Conservation (phyloP, 2,888 invertebrate genomes). For the Drosophila kambysellisi region DNA sequence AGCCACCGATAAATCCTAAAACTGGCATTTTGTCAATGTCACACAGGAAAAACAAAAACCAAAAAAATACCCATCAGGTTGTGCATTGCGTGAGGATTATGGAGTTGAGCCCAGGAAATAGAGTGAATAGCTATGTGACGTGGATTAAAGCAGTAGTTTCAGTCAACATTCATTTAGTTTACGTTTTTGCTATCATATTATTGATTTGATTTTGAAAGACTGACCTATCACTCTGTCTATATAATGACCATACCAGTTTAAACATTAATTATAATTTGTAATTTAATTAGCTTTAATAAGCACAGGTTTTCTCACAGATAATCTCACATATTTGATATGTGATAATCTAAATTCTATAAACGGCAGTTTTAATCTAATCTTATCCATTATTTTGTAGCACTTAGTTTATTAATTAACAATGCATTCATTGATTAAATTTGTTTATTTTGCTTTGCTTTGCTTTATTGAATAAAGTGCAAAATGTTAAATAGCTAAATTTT, state of each 20-base stretch:
- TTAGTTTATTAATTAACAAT: not conserved
- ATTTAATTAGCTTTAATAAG: not conserved
- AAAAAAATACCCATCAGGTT: conserved; percentile 33
- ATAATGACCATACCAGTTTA: not conserved
- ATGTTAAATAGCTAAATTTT: not conserved
- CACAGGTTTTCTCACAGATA: not conserved
- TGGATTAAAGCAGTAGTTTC: not conserved
- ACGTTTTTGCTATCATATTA: not conserved
- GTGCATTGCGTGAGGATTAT: conserved; percentile 26
- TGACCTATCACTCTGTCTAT: fast-evolving
- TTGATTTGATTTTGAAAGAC: not conserved
- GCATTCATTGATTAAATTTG: not conserved
- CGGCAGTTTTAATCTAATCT: not conserved
- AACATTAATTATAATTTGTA: not conserved
- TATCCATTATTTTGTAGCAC: not conserved
- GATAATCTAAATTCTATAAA: not conserved
- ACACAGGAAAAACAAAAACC: conserved; percentile 14
- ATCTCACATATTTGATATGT: too few relatives aligned
- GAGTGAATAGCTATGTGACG: not conserved
- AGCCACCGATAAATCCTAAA: conserved; percentile 56
- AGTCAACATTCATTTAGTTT: not conserved
- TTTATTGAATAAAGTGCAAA: too few relatives aligned
- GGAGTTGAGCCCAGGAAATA: not conserved
- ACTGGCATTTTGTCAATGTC: conserved; percentile 75
- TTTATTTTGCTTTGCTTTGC: not conserved